A percentile compares a stretch with the other conserved stretches of the same genome.
phyloP scores from a whole-genome alignment of 35 echinoderm and acorn worm species.

The Diadema setosum region DNA sequence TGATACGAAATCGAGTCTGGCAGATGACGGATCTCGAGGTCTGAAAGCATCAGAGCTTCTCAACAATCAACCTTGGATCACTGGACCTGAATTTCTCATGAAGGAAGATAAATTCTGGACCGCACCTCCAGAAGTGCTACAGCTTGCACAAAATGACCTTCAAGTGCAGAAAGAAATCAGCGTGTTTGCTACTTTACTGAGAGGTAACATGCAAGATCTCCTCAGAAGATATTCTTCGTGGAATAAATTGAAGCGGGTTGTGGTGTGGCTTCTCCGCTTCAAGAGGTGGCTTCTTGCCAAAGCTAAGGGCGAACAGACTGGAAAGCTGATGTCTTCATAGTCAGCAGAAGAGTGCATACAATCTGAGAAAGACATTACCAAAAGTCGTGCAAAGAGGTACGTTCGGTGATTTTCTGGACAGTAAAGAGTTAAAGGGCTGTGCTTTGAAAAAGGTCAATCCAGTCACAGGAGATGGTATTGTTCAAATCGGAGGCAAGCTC shows the following conservation, averaged over 20 bases:
- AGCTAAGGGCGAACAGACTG: not conserved
- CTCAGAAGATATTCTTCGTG: no score
- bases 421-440: not conserved
- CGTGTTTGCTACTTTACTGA: not conserved
- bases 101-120: slow-evolving; percentile 5
- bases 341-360: not conserved
- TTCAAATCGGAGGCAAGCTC: not conserved
- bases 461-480: not conserved
- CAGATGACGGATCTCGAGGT: slow-evolving; percentile 55
- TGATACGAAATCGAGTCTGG: slow-evolving; percentile 33
- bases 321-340: not conserved
- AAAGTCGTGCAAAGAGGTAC: not conserved
- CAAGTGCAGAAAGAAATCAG: not conserved
- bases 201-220: not conserved
- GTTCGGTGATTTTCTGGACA: not conserved
- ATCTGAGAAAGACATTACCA: not conserved
- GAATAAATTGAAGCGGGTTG: not conserved
- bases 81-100: slow-evolving; percentile 31
- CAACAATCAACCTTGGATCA: slow-evolving; percentile 24
- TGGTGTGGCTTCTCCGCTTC: not conserved
- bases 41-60: not conserved
- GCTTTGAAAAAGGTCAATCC: not conserved
- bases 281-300: not conserved
- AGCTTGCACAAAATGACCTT: not conserved
- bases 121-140: not conserved